These are phyloP conservation scores for fruit fly (Drosophila melanogaster) DNA, from an alignment of 1,140 invertebrate genomes.

Conservation along the genomic window DNA sequence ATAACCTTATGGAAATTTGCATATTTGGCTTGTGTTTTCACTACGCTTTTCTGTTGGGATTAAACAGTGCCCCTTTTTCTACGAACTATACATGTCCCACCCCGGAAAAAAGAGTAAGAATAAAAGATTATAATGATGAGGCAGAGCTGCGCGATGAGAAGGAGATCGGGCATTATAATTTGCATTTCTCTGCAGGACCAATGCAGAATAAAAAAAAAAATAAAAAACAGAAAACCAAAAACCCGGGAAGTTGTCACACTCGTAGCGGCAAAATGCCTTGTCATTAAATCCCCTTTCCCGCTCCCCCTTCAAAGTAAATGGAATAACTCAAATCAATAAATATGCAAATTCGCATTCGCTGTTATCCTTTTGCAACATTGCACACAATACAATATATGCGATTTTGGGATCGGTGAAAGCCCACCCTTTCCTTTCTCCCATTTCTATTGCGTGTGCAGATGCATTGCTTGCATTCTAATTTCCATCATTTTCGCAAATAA, in stretches of 20 bases:
- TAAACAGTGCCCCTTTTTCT: slow-evolving; percentile 21
- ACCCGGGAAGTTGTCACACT: slow-evolving; percentile 42
- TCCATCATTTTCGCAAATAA: slow-evolving; percentile 75
- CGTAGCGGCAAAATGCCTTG: slow-evolving; percentile 40
- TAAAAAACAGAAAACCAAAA: not conserved
- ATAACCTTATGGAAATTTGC: slow-evolving; percentile 70
- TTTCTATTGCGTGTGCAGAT: slow-evolving; percentile 7
- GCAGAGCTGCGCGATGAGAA: slow-evolving; percentile 34
- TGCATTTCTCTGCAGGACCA: slow-evolving; percentile 49
- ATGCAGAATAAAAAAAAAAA: not conserved
- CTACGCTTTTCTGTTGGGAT: slow-evolving; percentile 49
- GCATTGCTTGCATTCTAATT: slow-evolving; percentile 53
- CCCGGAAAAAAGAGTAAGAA: slow-evolving; percentile 54
- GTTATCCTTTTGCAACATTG: slow-evolving; percentile 78
- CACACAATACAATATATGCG: slow-evolving; percentile 43
- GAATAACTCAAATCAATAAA: slow-evolving; percentile 69
- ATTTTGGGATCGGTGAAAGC: slow-evolving; percentile 21
- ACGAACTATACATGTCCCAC: slow-evolving; percentile 44
- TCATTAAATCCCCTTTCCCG: slow-evolving; percentile 51
- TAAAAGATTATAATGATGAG: slow-evolving; percentile 71
- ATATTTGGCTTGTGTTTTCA: slow-evolving; percentile 46
- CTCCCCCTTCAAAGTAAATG: not conserved
- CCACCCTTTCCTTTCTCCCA: not conserved
- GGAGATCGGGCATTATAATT: slow-evolving; percentile 68
- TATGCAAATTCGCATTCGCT: slow-evolving; percentile 69